These are phyloP conservation scores for Scaptomyza reducta DNA, from an alignment of 2,888 invertebrate species.

Conservation along the genomic window DNA sequence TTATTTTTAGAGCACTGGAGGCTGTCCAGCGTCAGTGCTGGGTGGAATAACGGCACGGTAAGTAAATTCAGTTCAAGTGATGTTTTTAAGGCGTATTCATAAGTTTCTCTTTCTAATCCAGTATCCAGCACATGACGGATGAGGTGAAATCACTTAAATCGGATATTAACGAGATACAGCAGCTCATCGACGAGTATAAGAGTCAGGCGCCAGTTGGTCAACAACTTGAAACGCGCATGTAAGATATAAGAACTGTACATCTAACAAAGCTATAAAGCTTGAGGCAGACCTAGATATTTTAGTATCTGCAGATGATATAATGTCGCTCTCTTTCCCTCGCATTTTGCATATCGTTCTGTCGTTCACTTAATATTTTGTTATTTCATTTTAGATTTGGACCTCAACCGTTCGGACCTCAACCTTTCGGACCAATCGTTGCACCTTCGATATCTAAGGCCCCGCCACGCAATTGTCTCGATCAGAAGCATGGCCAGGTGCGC, in stretches of 20 bases:
- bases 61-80: conserved; percentile 14
- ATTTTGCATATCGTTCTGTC: no score
- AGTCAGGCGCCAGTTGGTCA: conserved; percentile 7
- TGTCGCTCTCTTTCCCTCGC: no score
- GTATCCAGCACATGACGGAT: conserved; percentile 46
- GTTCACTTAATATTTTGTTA: no score
- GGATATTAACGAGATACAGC: conserved; percentile 55
- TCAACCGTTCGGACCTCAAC: background rate
- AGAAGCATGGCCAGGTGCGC: conserved; percentile 57
- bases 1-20: conserved; percentile 37
- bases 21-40: conserved; percentile 50
- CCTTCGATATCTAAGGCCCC: background rate
- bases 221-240: conserved; percentile 33
- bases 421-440: background rate
- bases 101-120: background rate
- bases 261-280: background rate
- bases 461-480: conserved; percentile 53
- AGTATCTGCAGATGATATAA: no score
- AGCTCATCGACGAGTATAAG: conserved; percentile 51
- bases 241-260: conserved; percentile 13
- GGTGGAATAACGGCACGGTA: conserved; percentile 56
- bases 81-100: background rate
- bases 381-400: background rate
- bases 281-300: background rate
- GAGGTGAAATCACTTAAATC: conserved; percentile 36